Evolutionary conservation across 2,113 vertebrate species (phyloP).

Genomic region (Chaetorhynchus papuensis): DNA sequence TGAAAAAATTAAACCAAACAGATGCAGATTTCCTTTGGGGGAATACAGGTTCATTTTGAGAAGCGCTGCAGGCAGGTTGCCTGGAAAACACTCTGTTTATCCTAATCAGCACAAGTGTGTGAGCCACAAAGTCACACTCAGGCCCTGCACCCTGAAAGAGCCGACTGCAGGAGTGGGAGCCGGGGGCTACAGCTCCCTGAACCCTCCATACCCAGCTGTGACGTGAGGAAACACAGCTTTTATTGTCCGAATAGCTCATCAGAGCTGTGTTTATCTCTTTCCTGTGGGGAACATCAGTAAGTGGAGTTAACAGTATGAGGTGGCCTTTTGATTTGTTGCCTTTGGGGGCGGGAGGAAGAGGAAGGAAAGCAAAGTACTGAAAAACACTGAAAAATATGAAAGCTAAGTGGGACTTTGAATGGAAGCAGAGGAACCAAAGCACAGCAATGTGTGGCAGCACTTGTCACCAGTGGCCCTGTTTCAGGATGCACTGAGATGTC

Average conservation of each 20-base stretch:
- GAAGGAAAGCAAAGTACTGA: not conserved
- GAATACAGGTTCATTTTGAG: slow-evolving; percentile 43
- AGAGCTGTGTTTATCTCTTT: not conserved
- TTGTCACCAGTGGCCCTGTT: not conserved
- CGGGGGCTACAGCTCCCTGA: not conserved
- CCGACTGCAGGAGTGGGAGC: not conserved
- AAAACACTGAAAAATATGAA: not conserved
- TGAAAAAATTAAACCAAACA: slow-evolving; percentile 62
- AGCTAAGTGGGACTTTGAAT: not conserved
- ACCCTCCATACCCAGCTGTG: not conserved
- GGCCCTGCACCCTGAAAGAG: fast-evolving
- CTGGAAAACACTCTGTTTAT: slow-evolving; percentile 47
- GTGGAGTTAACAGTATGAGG: not conserved
- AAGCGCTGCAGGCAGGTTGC: slow-evolving; percentile 48
- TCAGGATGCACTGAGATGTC: not conserved
- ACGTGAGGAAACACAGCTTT: not conserved
- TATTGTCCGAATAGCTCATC: not conserved
- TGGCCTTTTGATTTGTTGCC: not conserved
- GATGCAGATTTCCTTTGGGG: slow-evolving; percentile 60
- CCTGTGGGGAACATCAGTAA: not conserved
- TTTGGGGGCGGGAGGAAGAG: not conserved
- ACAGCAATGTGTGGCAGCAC: not conserved
- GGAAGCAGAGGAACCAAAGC: not conserved
- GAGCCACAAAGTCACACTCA: not conserved
- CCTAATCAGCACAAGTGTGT: slow-evolving; percentile 3